Evolutionary conservation across 2,113 vertebrate species (phyloP).

Genomic region (Pomatorhinus ruficollis): DNA sequence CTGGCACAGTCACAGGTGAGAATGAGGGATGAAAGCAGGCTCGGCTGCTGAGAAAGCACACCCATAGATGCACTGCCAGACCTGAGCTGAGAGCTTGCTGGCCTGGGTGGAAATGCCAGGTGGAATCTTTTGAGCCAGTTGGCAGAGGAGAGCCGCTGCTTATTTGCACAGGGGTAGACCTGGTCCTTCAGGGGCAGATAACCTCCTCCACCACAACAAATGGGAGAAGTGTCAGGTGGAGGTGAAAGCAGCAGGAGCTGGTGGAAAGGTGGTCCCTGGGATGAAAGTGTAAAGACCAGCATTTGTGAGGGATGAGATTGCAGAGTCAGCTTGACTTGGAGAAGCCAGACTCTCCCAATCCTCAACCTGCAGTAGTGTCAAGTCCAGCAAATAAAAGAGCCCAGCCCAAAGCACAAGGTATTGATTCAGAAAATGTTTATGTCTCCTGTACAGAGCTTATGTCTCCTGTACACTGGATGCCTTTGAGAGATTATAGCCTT

Average conservation of each 20-base stretch:
- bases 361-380: background rate
- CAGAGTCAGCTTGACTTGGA: background rate
- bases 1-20: background rate
- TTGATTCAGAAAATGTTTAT: background rate
- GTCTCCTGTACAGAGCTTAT: background rate
- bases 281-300: fast-evolving
- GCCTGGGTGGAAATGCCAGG: background rate
- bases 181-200: background rate
- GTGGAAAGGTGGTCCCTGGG: background rate
- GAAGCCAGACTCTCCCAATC: background rate
- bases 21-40: background rate
- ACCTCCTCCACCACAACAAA: background rate
- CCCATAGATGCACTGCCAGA: background rate
- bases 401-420: fast-evolving
- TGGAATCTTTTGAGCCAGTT: background rate
- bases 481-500: background rate
- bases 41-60: background rate
- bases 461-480: background rate
- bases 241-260: background rate
- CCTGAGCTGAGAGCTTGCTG: fast-evolving
- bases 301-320: background rate
- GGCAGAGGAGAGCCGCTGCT: background rate
- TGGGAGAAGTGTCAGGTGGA: background rate
- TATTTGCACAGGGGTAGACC: background rate
- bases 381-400: background rate